Evolutionary conservation across 2,797 vertebrate species (phyloP).

Genomic region (Danio jaintianensis): DNA sequence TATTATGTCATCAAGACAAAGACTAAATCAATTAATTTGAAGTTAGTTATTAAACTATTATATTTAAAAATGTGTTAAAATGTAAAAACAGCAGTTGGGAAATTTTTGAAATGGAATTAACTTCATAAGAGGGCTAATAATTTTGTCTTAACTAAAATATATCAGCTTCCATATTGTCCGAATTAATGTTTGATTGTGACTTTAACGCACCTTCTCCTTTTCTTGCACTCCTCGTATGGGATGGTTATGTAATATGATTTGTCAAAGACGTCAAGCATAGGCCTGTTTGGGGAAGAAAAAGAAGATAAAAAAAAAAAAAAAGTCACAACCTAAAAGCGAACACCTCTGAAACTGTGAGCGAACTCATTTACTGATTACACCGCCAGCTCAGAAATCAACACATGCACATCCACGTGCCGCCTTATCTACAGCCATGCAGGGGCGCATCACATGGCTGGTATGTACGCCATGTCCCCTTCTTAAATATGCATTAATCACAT

Average conservation of each 20-base stretch:
- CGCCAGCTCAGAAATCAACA: neutral
- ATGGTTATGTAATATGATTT: conserved; percentile 87
- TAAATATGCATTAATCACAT: neutral
- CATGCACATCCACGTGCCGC: neutral
- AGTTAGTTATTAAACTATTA: too few species aligned
- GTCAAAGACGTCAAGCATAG: conserved; percentile 84
- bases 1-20: too few species aligned
- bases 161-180: neutral
- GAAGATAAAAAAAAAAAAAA: conserved; percentile 17
- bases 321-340: conserved; percentile 9
- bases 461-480: neutral
- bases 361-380: conserved; percentile 11
- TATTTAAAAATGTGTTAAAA: too few species aligned
- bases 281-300: conserved; percentile 71
- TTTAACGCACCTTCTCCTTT: conserved; percentile 84
- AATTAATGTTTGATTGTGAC: neutral
- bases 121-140: too few species aligned
- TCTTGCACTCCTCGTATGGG: conserved; percentile 91
- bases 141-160: neutral
- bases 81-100: too few species aligned
- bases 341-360: neutral
- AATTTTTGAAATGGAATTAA: too few species aligned
- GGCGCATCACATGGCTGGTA: conserved; percentile 3
- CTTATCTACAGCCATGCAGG: conserved; percentile 40
- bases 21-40: too few species aligned